These are phyloP conservation scores for Mamestra configurata DNA, from an alignment of 1,140 invertebrate genomes.

Conservation along the genomic window DNA sequence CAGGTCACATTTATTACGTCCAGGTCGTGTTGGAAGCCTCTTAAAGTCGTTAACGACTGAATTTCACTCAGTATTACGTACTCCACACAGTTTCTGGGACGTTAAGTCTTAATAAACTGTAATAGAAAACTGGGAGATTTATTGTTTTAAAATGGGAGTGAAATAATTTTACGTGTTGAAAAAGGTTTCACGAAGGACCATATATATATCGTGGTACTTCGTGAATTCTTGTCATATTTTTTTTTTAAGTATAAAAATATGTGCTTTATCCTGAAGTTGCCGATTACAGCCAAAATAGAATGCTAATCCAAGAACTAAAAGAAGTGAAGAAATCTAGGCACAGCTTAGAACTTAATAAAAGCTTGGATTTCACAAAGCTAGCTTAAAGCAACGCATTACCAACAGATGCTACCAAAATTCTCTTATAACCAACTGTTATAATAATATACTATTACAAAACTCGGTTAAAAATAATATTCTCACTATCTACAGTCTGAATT, in stretches of 20 bases:
- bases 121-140: conserved; percentile 18
- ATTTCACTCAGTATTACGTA: conserved; percentile 3
- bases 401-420: neutral
- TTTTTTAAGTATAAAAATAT: no score
- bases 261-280: no score
- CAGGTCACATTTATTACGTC: conserved; percentile 27
- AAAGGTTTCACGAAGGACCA: no score
- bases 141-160: neutral
- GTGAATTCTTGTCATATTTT: no score
- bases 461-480: neutral
- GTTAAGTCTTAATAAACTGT: conserved; percentile 34
- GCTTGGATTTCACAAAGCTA: neutral
- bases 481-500: no score
- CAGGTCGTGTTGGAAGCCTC: conserved; percentile 19
- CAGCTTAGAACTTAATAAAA: neutral
- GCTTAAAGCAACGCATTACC: neutral
- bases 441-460: neutral
- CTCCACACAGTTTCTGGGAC: neutral
- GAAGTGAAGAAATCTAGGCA: neutral
- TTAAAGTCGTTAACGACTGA: conserved; percentile 9
- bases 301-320: no score
- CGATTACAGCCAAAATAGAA: no score
- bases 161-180: neutral
- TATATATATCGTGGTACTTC: no score
- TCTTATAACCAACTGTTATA: neutral